Base-by-base conservation (phyloP, 2,888 invertebrate species). In the Palloptera scutellata region DNA sequence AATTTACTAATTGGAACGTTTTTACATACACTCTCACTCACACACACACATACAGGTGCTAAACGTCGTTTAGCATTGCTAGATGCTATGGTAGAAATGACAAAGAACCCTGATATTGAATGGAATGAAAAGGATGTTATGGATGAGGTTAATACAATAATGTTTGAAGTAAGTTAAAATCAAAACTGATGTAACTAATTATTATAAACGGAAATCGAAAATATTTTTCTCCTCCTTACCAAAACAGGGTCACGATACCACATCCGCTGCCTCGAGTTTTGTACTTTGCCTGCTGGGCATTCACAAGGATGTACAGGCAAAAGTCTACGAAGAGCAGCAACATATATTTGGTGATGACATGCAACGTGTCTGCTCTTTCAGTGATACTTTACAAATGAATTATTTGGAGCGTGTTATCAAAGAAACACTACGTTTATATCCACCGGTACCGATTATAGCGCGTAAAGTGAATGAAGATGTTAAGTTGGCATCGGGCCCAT, bases 41-140 rank as follows among this genome's bases (percentile, higher is more conserved):
- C 53, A 53, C 12, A n/a, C 20, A 54, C 40, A 17, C 8, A 77
- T 53, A 52, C 68, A 89, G 89, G 93, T 57, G 91, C 90, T 80
- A 94, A 94, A 86, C 91, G 92, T 81, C 89, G 95, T 58, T 86
- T 94, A 73, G 95, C 96, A 0, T 94, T 97, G 86, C 88, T 97
- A 72, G 97, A 97, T 84, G 87, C 96, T 67, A 88, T 97, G 87
- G 89, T 97, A 55, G 94, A 95, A 84, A 91, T 93, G 67, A 91
- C 93, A 63, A 91, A 93, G 79, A 92, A 91, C 76, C 91, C 92
- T 12, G 89, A 88, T 55, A 75, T 81, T 45, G 85, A 87, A 63
- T 89, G 94, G 70, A 90, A 88, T 57, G 93, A 94, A 73, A 88
- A 89, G 73, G 93, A 94, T 85, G 92, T 94, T 70, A 93, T 92